These are phyloP conservation scores for Apamea crenata DNA, from an alignment of 2,888 invertebrate species.

Conservation along the genomic window DNA sequence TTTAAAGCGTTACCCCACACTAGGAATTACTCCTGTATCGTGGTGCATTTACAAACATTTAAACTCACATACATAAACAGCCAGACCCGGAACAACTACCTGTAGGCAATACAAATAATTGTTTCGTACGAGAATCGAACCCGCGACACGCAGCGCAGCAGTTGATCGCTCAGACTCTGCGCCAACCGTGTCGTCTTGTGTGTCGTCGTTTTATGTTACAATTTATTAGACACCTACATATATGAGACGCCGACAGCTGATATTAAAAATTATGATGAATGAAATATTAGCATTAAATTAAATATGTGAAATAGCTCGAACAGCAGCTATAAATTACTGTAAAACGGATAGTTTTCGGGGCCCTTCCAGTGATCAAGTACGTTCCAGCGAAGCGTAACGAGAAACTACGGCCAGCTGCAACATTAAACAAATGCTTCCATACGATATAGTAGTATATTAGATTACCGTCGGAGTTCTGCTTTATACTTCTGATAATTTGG, in stretches of 20 bases:
- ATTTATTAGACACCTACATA: neutral
- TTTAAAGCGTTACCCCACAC: no score
- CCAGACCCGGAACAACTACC: no score
- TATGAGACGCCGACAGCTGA: neutral
- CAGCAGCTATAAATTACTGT: neutral
- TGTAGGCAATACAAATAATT: no score
- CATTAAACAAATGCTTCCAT: slow-evolving; percentile 25
- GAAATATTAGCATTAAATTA: neutral
- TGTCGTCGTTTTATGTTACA: neutral
- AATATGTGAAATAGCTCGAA: neutral
- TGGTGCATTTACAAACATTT: no score
- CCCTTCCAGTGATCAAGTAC: neutral
- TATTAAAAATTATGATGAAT: neutral
- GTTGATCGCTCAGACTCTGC: no score
- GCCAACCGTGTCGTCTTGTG: no score
- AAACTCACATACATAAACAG: no score
- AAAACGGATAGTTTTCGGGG: slow-evolving; percentile 1
- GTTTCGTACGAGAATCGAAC: no score
- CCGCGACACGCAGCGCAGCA: no score
- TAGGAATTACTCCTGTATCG: no score
- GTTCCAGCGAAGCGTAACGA: slow-evolving; percentile 37
- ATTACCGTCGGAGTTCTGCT: slow-evolving; percentile 50
- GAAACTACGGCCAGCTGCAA: slow-evolving; percentile 56
- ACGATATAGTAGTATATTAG: slow-evolving; percentile 34
- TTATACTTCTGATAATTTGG: slow-evolving; percentile 64